Base-by-base conservation (phyloP, 2,113 vertebrate genomes). In the Cyanoderma ruficeps region DNA sequence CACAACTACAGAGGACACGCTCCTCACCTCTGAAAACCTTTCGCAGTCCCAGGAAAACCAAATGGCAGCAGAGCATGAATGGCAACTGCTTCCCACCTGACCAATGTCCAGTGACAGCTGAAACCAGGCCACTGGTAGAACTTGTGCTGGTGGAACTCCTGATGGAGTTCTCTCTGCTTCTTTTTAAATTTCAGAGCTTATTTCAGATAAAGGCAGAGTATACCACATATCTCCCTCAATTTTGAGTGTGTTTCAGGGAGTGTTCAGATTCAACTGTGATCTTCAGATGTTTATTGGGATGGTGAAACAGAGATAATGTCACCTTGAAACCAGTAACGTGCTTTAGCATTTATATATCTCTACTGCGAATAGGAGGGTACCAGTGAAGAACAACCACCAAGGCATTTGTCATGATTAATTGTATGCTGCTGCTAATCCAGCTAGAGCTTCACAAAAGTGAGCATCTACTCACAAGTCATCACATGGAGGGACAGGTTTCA, bases 1-100 rank as follows among this genome's bases (percentile, higher is more conserved):
- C 61, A 53, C 0, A 9, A 27, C 31, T 64, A 10, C 0, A 0
- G 28, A 86, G 87, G 57, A 35, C 27, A 24, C 0, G 1, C 21
- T 60, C 17, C 28, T 31, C 31, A 24, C 33, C 81, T 89, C 72
- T 21, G 22, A 56, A 24, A 46, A 19, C 60, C 37, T 53, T 81
- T 49, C 65, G 23, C n/a, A 49, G 13, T 31, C 65, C 44, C 52
- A 57, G 33, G 27, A 63, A 75, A 72, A 56, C 19, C 24, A 18
- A 37, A 78, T 9, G 1, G 3, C 5, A 22, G 56, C 60, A n/a
- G 49, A 53, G 20, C 56, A 14, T 0, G 0, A 3, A 53, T 2
- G 13, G 60, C 60, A 63, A 42, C 55, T 57, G 20, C 52, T 74
- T 59, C 77, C 57, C 72, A 39, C 33, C 15, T 22, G 15, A 65